A percentile compares a stretch with the other conserved stretches of the same genome.
phyloP scores from a whole-genome alignment of 2,113 vertebrate species.

The Aspidoscelis tigris region DNA sequence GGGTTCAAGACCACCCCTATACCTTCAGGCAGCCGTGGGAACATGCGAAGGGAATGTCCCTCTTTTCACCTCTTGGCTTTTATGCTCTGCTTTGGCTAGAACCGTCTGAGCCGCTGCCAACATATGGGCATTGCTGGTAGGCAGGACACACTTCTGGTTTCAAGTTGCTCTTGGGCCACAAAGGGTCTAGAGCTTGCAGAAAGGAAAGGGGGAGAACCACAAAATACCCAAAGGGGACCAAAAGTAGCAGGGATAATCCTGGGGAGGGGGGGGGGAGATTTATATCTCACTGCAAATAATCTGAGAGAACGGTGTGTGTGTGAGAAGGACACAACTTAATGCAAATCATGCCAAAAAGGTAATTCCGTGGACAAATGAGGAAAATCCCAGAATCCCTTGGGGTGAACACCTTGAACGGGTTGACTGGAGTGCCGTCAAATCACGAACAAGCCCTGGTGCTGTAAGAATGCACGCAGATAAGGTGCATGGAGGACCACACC shows the following conservation, averaged over 20 bases:
- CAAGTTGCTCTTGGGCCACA: too few relatives aligned
- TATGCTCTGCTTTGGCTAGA: background rate
- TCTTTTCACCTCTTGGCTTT: background rate
- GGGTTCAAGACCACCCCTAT: slow-evolving; percentile 30
- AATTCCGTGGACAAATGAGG: background rate
- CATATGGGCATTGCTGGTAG: too few relatives aligned
- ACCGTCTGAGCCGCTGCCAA: too few relatives aligned
- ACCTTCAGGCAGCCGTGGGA: background rate
- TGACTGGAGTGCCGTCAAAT: background rate
- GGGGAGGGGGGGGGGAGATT: background rate
- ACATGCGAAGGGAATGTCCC: background rate
- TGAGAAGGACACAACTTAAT: background rate
- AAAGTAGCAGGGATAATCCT: slow-evolving; percentile 76
- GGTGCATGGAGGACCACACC: too few relatives aligned
- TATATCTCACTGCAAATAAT: too few relatives aligned
- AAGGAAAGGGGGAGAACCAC: slow-evolving; percentile 65
- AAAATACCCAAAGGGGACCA: slow-evolving; percentile 71
- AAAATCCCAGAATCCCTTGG: background rate
- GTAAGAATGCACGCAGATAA: too few relatives aligned
- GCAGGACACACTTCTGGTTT: too few relatives aligned
- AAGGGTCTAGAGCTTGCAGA: slow-evolving; percentile 20
- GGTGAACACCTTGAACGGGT: background rate
- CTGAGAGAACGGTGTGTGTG: too few relatives aligned
- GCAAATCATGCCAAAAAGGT: background rate
- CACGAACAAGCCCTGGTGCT: background rate